phyloP scores from a whole-genome alignment of 2,888 invertebrate species.

The Dryobotodes eremita region DNA sequence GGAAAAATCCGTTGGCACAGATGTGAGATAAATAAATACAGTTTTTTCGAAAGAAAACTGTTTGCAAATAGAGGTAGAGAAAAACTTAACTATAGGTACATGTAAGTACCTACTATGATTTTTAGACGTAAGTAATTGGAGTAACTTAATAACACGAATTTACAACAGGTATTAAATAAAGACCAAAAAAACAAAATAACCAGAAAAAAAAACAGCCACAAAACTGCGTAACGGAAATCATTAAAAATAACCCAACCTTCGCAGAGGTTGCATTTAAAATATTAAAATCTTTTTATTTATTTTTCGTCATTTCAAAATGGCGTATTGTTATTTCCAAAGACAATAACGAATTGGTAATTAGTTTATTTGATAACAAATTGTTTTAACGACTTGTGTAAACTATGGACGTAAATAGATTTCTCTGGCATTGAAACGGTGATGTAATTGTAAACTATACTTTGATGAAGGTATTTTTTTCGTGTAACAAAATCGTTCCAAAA shows the following conservation, averaged over 20 bases:
- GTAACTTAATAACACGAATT: neutral
- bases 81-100: neutral
- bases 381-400: slow-evolving; percentile 32
- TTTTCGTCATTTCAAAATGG: slow-evolving; percentile 8
- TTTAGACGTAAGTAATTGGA: too few relatives aligned
- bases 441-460: slow-evolving; percentile 29
- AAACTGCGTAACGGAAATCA: slow-evolving; percentile 28
- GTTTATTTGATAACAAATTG: slow-evolving; percentile 43
- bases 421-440: slow-evolving; percentile 34
- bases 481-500: neutral
- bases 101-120: neutral
- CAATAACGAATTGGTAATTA: slow-evolving; percentile 51
- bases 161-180: neutral
- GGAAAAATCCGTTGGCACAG: neutral
- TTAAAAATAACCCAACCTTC: slow-evolving; percentile 45
- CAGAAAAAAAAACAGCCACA: neutral
- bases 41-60: neutral
- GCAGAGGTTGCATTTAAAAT: slow-evolving; percentile 31
- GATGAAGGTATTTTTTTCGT: slow-evolving; percentile 12
- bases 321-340: slow-evolving; percentile 42
- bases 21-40: neutral
- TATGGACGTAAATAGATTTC: slow-evolving; percentile 39
- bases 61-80: too few relatives aligned
- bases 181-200: neutral
- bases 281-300: neutral